phyloP scores from a whole-genome alignment of 2,113 vertebrate genomes.

The Grantiella picta region DNA sequence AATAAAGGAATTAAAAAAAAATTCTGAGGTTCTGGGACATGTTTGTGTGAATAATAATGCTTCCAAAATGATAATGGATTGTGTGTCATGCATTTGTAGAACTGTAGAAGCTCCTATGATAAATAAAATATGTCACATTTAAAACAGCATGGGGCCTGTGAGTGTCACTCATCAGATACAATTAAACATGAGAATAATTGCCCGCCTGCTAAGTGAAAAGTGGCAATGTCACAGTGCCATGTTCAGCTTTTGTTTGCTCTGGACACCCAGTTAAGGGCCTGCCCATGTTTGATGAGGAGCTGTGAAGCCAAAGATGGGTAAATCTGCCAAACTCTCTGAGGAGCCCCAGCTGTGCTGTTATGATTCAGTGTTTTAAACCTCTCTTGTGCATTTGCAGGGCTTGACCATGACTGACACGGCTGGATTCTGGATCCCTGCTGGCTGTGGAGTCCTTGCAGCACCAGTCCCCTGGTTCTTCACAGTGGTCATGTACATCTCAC shows the following conservation, averaged over 20 bases:
- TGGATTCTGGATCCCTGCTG: background rate
- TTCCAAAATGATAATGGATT: slow-evolving; percentile 48
- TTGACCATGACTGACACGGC: background rate
- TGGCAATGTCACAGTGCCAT: background rate
- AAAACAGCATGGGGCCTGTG: background rate
- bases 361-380: background rate
- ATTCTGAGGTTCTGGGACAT: background rate
- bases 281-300: background rate
- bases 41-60: slow-evolving; percentile 48
- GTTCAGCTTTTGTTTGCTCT: background rate
- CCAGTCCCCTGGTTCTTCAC: background rate
- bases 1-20: background rate
- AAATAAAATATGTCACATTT: slow-evolving; percentile 57
- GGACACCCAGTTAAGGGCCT: background rate
- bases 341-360: background rate
- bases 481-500: background rate
- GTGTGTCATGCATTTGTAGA: slow-evolving; percentile 53
- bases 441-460: background rate
- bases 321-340: background rate
- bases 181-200: slow-evolving; percentile 45
- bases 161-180: slow-evolving; percentile 30
- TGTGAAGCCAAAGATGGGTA: background rate
- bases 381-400: rapidly evolving
- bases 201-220: slow-evolving; percentile 6
- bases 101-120: slow-evolving; percentile 9